A percentile compares a stretch with the other conserved stretches of the same genome.
These are phyloP conservation scores for Lasioglossum vierecki DNA, from an alignment of 2,888 invertebrate genomes.

Conservation along the genomic window DNA sequence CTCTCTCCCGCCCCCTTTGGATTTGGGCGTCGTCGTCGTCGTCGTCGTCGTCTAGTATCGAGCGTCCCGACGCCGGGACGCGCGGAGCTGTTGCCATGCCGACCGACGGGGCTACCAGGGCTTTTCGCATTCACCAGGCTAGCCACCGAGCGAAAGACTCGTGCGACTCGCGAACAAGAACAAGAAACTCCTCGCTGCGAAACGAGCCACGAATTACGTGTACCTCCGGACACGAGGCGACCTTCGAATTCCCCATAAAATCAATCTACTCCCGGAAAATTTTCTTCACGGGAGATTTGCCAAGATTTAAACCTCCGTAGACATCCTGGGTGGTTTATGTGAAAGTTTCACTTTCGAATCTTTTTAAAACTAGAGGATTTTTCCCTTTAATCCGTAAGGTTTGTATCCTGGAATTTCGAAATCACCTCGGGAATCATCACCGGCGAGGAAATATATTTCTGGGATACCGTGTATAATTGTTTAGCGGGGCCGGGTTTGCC, in stretches of 20 bases:
- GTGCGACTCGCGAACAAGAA: conserved; percentile 57
- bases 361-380: too few relatives aligned
- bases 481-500: background rate
- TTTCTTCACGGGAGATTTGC: background rate
- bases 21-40: conserved; percentile 67
- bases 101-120: conserved; percentile 81
- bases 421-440: too few relatives aligned
- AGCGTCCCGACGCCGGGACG: conserved; percentile 83
- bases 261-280: background rate
- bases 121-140: conserved; percentile 71
- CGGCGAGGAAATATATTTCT: too few relatives aligned
- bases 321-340: too few relatives aligned
- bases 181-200: conserved; percentile 47
- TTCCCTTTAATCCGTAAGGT: too few relatives aligned
- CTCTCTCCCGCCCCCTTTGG: conserved; percentile 50
- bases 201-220: background rate
- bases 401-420: too few relatives aligned
- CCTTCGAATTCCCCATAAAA: background rate
- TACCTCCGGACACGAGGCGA: background rate
- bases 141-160: conserved; percentile 55
- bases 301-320: background rate
- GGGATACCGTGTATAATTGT: background rate
- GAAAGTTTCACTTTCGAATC: too few relatives aligned
- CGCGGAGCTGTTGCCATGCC: conserved; percentile 83
- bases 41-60: conserved; percentile 80